Conservation (phyloP, 53 echinoderm and acorn worm genomes). For the Stichopus horrens region DNA sequence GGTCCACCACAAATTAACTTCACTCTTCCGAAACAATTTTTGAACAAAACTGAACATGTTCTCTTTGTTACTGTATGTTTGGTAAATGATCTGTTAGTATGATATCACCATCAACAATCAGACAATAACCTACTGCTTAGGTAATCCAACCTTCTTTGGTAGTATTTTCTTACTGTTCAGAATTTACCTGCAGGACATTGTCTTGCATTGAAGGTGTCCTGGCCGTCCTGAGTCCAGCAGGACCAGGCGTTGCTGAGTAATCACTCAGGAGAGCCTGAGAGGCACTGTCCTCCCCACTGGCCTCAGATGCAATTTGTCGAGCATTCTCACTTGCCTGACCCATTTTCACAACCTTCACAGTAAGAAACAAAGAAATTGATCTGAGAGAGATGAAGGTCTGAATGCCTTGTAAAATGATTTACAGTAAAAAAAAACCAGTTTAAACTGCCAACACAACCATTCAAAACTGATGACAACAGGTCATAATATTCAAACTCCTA, state of each 20-base stretch:
- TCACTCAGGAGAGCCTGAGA: slow-evolving; percentile 95
- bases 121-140: neutral
- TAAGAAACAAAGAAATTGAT: no score
- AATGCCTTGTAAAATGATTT: no score
- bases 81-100: neutral
- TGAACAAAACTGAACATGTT: no score
- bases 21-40: no score
- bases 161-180: neutral
- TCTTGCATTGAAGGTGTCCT: slow-evolving; percentile 87
- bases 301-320: slow-evolving; percentile 83
- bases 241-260: slow-evolving; percentile 85
- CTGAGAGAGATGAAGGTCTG: no score
- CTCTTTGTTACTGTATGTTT: neutral
- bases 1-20: no score
- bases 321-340: slow-evolving; percentile 97
- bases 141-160: neutral
- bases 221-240: slow-evolving; percentile 80
- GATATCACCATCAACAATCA: neutral
- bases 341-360: slow-evolving; percentile 84
- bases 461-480: no score
- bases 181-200: slow-evolving; percentile 81
- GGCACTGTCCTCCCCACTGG: slow-evolving; percentile 73
- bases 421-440: no score
- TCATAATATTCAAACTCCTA: no score
- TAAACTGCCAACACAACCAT: no score